A percentile compares a stretch with the other conserved stretches of the same genome.
Evolutionary conservation across 2,797 vertebrate species (phyloP).

Genomic region (Mus caroli): DNA sequence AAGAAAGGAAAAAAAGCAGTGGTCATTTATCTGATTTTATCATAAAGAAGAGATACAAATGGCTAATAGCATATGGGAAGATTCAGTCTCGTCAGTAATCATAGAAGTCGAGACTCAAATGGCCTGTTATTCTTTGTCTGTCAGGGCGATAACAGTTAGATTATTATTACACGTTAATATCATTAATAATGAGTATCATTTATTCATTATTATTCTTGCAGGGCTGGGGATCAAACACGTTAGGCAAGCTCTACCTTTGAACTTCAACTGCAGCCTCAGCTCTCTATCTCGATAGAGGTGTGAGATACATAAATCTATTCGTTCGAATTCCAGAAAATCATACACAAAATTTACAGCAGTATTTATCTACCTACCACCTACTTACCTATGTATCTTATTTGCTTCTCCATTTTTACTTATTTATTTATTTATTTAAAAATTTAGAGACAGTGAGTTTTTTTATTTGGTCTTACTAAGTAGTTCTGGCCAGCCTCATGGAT

Average conservation of each 20-base stretch:
- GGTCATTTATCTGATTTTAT: neutral
- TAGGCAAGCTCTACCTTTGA: neutral
- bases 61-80: neutral
- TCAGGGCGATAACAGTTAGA: neutral
- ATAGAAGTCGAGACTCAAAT: neutral
- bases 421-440: neutral
- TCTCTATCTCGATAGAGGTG: neutral
- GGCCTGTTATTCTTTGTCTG: neutral
- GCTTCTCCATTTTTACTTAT: neutral
- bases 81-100: neutral
- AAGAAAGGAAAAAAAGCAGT: neutral
- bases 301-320: neutral
- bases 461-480: neutral
- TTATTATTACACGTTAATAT: neutral
- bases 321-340: neutral
- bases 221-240: neutral
- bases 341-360: neutral
- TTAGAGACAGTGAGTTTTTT: neutral
- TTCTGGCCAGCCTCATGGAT: neutral
- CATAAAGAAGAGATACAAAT: neutral
- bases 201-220: neutral
- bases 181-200: neutral
- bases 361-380: neutral
- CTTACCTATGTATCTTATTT: neutral
- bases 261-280: neutral